Evolutionary conservation across 2,797 vertebrate species (phyloP).

Genomic region (Chaetodon trifasciatus): DNA sequence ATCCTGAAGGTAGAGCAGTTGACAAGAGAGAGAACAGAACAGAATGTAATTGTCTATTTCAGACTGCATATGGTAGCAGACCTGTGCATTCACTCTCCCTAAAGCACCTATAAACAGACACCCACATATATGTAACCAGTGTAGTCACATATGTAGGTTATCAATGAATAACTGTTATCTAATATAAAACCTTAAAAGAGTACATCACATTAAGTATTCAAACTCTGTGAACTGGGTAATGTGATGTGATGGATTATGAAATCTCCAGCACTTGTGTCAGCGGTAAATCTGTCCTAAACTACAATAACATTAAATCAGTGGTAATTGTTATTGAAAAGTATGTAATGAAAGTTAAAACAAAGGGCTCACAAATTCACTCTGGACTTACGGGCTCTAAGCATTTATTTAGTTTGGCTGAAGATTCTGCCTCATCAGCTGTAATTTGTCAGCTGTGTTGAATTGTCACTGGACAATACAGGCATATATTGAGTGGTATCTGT

Average conservation of each 20-base stretch:
- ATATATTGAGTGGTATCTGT: not conserved
- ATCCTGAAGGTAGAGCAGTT: not conserved
- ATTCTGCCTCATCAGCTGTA: conserved; percentile 37
- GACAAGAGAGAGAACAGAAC: conserved; percentile 1
- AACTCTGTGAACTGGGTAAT: conserved; percentile 1
- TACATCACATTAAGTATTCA: conserved; percentile 13
- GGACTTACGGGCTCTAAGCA: conserved; percentile 21
- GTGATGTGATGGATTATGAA: conserved; percentile 10
- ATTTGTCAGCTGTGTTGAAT: conserved; percentile 4
- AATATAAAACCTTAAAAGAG: conserved; percentile 6
- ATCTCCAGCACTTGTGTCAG: conserved; percentile 5
- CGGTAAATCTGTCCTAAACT: conserved; percentile 16
- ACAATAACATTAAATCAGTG: conserved; percentile 35
- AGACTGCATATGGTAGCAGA: not conserved
- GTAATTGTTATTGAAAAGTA: conserved; percentile 32
- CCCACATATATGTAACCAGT: not conserved
- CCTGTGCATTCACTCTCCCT: not conserved
- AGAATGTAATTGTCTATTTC: conserved; percentile 20
- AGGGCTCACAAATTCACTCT: conserved; percentile 5
- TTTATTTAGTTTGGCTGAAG: conserved; percentile 32
- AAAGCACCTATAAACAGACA: conserved; percentile 14
- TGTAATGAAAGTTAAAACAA: conserved; percentile 41
- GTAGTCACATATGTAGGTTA: not conserved
- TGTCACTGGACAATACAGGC: conserved; percentile 5
- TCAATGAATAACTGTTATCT: not conserved